Conservation (phyloP, 2,113 vertebrate genomes). For the Lampris megalopsis region DNA sequence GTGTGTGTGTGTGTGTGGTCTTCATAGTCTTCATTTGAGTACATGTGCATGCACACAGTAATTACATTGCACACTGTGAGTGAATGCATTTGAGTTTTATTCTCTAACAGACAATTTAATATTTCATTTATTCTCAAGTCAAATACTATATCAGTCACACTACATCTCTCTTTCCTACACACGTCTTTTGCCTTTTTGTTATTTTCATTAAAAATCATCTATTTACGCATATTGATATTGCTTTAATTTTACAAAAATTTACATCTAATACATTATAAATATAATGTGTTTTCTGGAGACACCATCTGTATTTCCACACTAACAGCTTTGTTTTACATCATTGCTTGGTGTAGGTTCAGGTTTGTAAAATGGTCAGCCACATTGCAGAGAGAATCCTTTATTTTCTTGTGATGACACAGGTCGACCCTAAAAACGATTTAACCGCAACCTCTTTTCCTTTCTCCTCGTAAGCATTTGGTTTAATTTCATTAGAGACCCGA, state of each 20-base stretch:
- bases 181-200: slow-evolving; percentile 1
- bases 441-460: not conserved
- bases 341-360: slow-evolving; percentile 56
- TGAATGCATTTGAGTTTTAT: not conserved
- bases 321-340: slow-evolving; percentile 67
- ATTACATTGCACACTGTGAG: not conserved
- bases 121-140: not conserved
- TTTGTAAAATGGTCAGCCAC: slow-evolving; percentile 9
- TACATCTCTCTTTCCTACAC: slow-evolving; percentile 18
- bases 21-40: too few relatives aligned
- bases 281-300: slow-evolving; percentile 68
- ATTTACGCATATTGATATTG: slow-evolving; percentile 71
- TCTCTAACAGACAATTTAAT: not conserved
- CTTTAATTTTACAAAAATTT: slow-evolving; percentile 80
- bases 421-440: not conserved
- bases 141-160: slow-evolving; percentile 6
- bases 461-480: not conserved
- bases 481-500: not conserved
- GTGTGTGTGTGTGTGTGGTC: not conserved
- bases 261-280: slow-evolving; percentile 76
- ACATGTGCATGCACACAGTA: not conserved
- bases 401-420: not conserved
- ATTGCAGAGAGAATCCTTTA: not conserved
- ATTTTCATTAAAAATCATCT: slow-evolving; percentile 74
- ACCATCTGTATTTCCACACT: slow-evolving; percentile 66